Evolutionary conservation across 2,113 vertebrate species (phyloP), one percentile per base, ranked within the genome.

Genomic region (Tragelaphus scriptus): DNA sequence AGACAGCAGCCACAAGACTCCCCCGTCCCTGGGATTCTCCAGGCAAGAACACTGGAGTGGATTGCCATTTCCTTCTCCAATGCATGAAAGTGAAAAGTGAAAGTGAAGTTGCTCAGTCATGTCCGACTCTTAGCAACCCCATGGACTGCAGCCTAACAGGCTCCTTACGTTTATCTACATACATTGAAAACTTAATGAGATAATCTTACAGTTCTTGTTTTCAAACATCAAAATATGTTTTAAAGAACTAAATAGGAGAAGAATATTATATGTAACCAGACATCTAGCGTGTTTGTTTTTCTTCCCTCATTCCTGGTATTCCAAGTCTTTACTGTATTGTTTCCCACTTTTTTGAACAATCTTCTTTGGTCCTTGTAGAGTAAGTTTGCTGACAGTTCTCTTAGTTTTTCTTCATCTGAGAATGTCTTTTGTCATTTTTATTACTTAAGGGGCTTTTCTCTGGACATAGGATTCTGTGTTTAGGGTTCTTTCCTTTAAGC

Each of bases 251-350:
- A 85, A 13, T 77, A 80, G 63, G 61, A 10, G 32, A n/a, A 92
- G 55, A 80, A 91, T 61, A 2, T 59, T 44, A 77, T 53, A 59
- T 89, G 11, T 94, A 86, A 75, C 28, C 23, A 94, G 53, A 80
- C 95, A 61, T 92, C 94, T 81, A 85, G n/a, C 65, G 71, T 71
- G 68, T 90, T 28, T 96, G 44, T 63, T 81, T 92, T 85, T 77
- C n/a, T 92, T 68, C 28, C 5, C 68, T 80, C 25, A 15, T 75
- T 93, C 7, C 14, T 88, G 40, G 40, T 93, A 40, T 85, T 84
- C 32, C 23, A 53, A 28, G 26, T 79, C 80, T 71, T 94, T 94
- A 21, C 36, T 87, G 55, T 81, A 55, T 65, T 92, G 85, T 88
- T 80, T 68, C 3, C 11, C 14, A 93, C 79, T 25, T 85, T 93